Conservation (phyloP, 2,888 invertebrate genomes). For the Sturmia bella region DNA sequence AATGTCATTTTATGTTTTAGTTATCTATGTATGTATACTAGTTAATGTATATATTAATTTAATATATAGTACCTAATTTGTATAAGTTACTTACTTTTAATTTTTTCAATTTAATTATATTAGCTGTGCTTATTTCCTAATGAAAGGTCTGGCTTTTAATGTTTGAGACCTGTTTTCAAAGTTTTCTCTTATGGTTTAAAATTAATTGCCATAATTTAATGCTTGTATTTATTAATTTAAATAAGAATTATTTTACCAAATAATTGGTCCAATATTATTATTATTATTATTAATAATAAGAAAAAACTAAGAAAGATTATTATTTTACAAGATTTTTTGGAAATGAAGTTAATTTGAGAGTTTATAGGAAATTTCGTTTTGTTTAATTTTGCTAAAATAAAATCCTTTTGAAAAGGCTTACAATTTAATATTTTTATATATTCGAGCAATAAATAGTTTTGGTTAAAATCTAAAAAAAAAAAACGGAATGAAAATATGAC, state of each 20-base stretch:
- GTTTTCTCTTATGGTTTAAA: slow-evolving; percentile 18
- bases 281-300: slow-evolving; percentile 11
- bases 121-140: background rate
- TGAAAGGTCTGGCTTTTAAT: background rate
- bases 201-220: too few species aligned
- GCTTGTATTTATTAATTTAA: background rate
- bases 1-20: slow-evolving; percentile 43
- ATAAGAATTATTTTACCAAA: slow-evolving; percentile 28
- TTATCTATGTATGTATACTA: slow-evolving; percentile 24
- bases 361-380: too few species aligned
- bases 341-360: too few species aligned
- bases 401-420: too few species aligned
- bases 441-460: too few species aligned
- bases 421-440: too few species aligned
- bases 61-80: background rate
- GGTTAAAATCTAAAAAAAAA: too few species aligned
- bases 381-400: too few species aligned
- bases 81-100: too few species aligned
- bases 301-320: background rate
- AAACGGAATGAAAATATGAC: too few species aligned
- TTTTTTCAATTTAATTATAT: too few species aligned
- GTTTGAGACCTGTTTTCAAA: slow-evolving; percentile 9
- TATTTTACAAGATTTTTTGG: too few species aligned
- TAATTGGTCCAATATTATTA: slow-evolving; percentile 52
- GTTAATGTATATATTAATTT: slow-evolving; percentile 1